These are phyloP conservation scores for Eristalis arbustorum DNA, from an alignment of 2,888 invertebrate genomes.

Conservation along the genomic window DNA sequence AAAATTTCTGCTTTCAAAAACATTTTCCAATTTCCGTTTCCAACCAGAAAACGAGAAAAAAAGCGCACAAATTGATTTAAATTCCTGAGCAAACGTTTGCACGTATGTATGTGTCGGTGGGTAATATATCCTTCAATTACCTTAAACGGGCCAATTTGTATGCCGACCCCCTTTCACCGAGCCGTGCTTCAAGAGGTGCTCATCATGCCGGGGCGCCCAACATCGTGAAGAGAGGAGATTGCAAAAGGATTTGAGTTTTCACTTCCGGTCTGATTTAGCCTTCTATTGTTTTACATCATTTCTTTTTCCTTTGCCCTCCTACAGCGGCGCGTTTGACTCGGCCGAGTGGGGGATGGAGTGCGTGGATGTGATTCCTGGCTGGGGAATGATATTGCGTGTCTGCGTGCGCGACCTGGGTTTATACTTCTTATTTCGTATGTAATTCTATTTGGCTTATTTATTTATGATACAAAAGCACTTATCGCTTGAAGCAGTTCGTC, in stretches of 20 bases:
- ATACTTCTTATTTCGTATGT: slow-evolving; percentile 58
- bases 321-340: not conserved
- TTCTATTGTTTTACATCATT: slow-evolving; percentile 48
- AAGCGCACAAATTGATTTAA: slow-evolving; percentile 56
- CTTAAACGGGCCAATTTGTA: slow-evolving; percentile 62
- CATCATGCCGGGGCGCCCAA: too few relatives aligned
- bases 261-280: slow-evolving; percentile 32
- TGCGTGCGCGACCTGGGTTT: slow-evolving; percentile 31
- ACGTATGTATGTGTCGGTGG: slow-evolving; percentile 32
- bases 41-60: slow-evolving; percentile 11
- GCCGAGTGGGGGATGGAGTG: slow-evolving; percentile 8
- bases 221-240: not conserved
- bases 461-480: slow-evolving; percentile 68
- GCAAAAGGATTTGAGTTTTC: slow-evolving; percentile 15
- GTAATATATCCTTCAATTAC: slow-evolving; percentile 63
- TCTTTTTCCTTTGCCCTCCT: not conserved
- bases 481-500: slow-evolving; percentile 47
- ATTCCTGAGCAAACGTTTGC: slow-evolving; percentile 38
- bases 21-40: slow-evolving; percentile 36
- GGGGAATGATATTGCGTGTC: slow-evolving; percentile 39
- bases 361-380: slow-evolving; percentile 30
- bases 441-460: slow-evolving; percentile 68
- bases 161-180: slow-evolving; percentile 7
- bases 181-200: not conserved
- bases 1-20: slow-evolving; percentile 41